phyloP scores from a whole-genome alignment of 2,113 vertebrate species.

The Gambusia holbrooki region DNA sequence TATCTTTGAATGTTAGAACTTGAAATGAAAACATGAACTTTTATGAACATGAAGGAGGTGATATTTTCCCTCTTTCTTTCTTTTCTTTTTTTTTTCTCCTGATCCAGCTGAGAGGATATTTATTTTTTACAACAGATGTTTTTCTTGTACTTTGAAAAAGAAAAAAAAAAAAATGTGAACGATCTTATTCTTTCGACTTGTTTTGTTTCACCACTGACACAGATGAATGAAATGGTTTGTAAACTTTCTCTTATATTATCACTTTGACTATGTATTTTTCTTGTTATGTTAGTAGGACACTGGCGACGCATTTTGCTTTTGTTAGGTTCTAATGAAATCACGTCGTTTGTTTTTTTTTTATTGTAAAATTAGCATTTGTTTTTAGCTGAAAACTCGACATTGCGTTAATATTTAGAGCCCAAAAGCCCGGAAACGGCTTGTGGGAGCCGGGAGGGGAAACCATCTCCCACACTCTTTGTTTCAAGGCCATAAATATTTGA shows the following conservation, averaged over 20 bases:
- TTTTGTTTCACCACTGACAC: conserved; percentile 37
- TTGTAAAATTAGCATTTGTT: neutral
- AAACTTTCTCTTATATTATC: neutral
- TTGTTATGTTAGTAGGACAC: neutral
- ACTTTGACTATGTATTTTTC: conserved; percentile 10
- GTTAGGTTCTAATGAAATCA: neutral
- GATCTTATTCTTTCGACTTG: neutral
- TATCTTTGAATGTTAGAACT: conserved; percentile 4
- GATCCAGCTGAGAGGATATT: neutral
- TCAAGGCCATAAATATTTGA: conserved; percentile 5
- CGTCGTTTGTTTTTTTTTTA: neutral
- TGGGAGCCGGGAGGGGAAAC: neutral
- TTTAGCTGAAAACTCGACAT: neutral
- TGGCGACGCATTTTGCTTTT: neutral
- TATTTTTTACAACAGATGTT: conserved; percentile 9
- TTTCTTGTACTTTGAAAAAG: conserved; percentile 5
- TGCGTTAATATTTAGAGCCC: neutral
- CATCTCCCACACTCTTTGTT: neutral
- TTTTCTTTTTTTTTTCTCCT: neutral
- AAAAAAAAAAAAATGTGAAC: neutral
- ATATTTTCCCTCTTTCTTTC: neutral
- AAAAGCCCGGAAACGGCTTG: neutral
- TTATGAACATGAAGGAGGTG: neutral
- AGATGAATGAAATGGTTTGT: conserved; percentile 27
- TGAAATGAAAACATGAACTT: neutral